Evolutionary conservation across 1,140 invertebrate species (phyloP), one percentile per base, ranked within the genome.

Genomic region (Diorhabda elongata): DNA sequence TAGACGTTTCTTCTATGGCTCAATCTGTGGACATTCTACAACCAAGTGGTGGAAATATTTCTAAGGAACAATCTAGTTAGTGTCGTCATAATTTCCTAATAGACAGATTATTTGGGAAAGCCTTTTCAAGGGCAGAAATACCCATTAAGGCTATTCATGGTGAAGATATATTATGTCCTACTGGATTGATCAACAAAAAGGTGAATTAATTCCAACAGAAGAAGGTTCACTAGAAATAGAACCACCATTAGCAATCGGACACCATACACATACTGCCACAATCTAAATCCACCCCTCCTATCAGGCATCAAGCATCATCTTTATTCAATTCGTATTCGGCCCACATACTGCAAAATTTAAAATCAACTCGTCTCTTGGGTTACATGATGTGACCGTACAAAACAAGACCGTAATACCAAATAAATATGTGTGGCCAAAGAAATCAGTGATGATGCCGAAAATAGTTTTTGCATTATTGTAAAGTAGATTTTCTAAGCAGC

Each of bases 61-160:
- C 66, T 72, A 63, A 44, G 58, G 43, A 67, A 70, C 57, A 74
- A 72, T 68, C 61, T 64, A 67, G 66, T 63, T 26, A 52, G 67
- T 43, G 44, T 67, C 45, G 60, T 69, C 8, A 43, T 42, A 65
- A 61, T 67, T 67, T 57, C 43, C 68, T 70, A 70, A 52, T 67
- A 43, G 41, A 11, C 61, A 72, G 58, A 42, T 70, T 72, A 44
- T 68, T 71, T 70, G 70, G 68, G 64, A 64, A 52, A 5, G 71
- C 65, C 9, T 72, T 58, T 41, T 67, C 59, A 71, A 60, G n/a
- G 45, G 62, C 59, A 43, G 58, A 42, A 63, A 64, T 8, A 66
- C 52, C 70, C 59, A 5, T 62, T 61, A 80, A 70, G 66, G 73
- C 76, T 9, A 72, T 81, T 6, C 78, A 79, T 66, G 72, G 72